These are phyloP conservation scores for Dysdera silvatica DNA, from an alignment of 1,140 invertebrate genomes.

Conservation along the genomic window DNA sequence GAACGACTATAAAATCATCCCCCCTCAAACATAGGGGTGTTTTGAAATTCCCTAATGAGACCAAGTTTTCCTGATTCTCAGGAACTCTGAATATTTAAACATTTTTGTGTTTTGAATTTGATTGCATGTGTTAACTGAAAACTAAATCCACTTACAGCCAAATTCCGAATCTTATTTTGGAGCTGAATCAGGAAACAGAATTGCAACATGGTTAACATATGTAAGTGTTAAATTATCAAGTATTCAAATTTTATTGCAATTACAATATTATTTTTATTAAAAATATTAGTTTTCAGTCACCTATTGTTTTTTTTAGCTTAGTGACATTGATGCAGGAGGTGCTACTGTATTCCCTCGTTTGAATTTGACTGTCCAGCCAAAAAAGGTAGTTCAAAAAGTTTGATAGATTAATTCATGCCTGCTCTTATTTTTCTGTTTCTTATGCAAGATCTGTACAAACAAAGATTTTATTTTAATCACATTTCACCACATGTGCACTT, in stretches of 20 bases:
- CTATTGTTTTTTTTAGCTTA: background rate
- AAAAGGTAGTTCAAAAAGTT: too few relatives aligned
- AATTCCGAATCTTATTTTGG: constrained; percentile 21
- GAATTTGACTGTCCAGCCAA: constrained; percentile 30
- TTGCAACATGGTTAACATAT: constrained; percentile 21
- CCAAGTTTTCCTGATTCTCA: background rate
- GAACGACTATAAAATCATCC: background rate
- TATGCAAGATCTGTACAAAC: too few relatives aligned
- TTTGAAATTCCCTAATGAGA: background rate
- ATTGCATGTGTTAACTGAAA: background rate
- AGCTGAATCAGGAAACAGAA: constrained; percentile 14
- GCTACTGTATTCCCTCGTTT: constrained; percentile 32
- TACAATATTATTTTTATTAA: background rate
- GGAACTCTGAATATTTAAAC: background rate
- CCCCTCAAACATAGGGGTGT: background rate
- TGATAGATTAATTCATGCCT: too few relatives aligned
- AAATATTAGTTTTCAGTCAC: too few relatives aligned
- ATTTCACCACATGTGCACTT: too few relatives aligned
- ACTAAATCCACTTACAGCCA: constrained; percentile 2
- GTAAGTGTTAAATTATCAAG: background rate
- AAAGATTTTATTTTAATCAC: too few relatives aligned
- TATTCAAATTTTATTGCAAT: background rate
- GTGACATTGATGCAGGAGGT: constrained; percentile 27
- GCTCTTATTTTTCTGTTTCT: too few relatives aligned
- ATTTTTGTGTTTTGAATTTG: background rate